phyloP scores from a whole-genome alignment of 2,113 vertebrate species.

The Pachycephala philippinensis region DNA sequence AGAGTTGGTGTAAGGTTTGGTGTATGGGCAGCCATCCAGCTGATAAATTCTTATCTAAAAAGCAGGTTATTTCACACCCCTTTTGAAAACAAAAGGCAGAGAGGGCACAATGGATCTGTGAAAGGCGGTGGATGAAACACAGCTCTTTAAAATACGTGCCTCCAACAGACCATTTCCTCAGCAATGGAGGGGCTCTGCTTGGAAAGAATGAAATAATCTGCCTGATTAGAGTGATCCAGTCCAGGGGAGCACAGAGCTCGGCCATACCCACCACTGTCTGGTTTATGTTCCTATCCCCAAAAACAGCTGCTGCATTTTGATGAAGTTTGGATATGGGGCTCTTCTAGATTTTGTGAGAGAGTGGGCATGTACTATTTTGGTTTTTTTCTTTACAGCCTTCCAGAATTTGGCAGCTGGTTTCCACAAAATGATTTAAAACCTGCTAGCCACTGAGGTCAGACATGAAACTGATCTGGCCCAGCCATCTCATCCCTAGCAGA shows the following conservation, averaged over 20 bases:
- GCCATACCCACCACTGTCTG: not conserved
- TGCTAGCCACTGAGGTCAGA: not conserved
- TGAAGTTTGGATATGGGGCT: not conserved
- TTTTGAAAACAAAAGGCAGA: conserved; percentile 33
- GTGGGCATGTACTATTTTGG: not conserved
- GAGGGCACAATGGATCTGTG: not conserved
- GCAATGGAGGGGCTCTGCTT: not conserved
- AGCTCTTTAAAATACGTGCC: not conserved
- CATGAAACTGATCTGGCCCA: not conserved
- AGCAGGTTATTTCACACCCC: not conserved
- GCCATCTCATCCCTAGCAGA: not conserved
- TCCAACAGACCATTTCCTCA: not conserved
- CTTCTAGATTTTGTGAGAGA: not conserved
- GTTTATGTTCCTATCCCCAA: not conserved
- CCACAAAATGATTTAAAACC: not conserved
- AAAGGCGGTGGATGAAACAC: not conserved
- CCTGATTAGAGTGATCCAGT: not conserved
- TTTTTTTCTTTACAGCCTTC: not conserved
- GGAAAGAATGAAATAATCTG: not conserved
- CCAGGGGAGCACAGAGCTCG: not conserved
- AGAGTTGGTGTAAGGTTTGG: not conserved
- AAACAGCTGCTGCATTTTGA: not conserved
- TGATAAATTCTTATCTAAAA: conserved; percentile 14
- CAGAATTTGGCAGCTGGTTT: not conserved
- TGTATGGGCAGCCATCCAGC: not conserved